phyloP scores from a whole-genome alignment of 2,113 vertebrate genomes.

The Hypomesus transpacificus region DNA sequence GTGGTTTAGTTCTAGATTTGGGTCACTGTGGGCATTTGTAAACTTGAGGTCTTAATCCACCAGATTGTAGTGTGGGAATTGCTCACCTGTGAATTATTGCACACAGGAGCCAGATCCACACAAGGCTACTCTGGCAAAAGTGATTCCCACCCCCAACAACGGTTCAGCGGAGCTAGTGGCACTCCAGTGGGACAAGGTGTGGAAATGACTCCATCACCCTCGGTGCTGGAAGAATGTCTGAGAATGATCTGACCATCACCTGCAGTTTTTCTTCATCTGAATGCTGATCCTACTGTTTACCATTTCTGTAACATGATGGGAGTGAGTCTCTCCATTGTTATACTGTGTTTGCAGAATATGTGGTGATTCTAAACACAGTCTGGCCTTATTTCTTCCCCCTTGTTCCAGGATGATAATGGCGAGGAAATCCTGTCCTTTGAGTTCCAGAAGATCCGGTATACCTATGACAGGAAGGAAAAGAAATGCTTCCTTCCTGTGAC shows the following conservation, averaged over 20 bases:
- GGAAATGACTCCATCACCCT: slow-evolving; percentile 24
- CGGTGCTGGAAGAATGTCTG: no score
- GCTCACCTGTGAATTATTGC: slow-evolving; percentile 24
- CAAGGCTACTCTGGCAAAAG: slow-evolving; percentile 86
- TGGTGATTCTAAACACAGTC: no score
- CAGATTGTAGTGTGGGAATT: slow-evolving; percentile 29
- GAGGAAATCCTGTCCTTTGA: slow-evolving; percentile 82
- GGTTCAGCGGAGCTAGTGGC: slow-evolving; percentile 88
- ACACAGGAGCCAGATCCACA: slow-evolving; percentile 79
- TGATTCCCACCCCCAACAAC: slow-evolving; percentile 92
- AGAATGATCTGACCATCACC: no score
- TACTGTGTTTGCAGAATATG: no score
- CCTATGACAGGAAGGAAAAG: slow-evolving; percentile 76
- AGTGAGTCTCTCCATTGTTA: no score
- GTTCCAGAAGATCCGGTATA: slow-evolving; percentile 95
- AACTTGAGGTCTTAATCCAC: not conserved
- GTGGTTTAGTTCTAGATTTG: not conserved
- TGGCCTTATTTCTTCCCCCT: no score
- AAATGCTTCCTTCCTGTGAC: slow-evolving; percentile 83
- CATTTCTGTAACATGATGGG: no score
- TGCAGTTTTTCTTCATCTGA: no score
- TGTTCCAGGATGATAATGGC: slow-evolving; percentile 77
- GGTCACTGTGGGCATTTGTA: not conserved
- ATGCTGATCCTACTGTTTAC: no score
- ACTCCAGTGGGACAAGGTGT: slow-evolving; percentile 83